phyloP scores from a whole-genome alignment of 2,797 vertebrate species.

The Silurus aristotelis region DNA sequence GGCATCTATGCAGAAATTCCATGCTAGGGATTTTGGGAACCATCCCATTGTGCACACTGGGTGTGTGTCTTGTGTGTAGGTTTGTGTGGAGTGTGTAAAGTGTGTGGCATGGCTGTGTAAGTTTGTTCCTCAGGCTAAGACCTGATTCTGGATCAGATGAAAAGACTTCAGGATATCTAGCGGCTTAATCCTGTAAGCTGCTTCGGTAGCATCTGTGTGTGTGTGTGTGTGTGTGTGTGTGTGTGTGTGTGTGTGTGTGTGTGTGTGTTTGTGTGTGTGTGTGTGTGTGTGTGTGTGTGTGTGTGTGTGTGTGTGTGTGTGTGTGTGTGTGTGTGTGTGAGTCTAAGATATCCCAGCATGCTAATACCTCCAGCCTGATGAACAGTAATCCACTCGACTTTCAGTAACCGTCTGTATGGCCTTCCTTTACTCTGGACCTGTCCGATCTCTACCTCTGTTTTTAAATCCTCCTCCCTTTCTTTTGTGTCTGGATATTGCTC shows the following conservation, averaged over 20 bases:
- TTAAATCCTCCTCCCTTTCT: slow-evolving; percentile 9
- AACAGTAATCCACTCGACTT: slow-evolving; percentile 70
- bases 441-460: slow-evolving; percentile 26
- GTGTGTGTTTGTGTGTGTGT: slow-evolving; percentile 42
- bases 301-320: slow-evolving; percentile 50
- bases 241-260: slow-evolving; percentile 50
- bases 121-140: slow-evolving; percentile 22
- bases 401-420: slow-evolving; percentile 55
- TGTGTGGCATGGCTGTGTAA: slow-evolving; percentile 27
- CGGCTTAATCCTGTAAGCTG: slow-evolving; percentile 69
- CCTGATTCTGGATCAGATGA: slow-evolving; percentile 73
- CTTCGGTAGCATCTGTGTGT: slow-evolving; percentile 50
- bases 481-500: slow-evolving; percentile 1
- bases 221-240: slow-evolving; percentile 47
- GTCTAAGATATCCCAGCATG: slow-evolving; percentile 46
- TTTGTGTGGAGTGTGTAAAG: neutral
- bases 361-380: slow-evolving; percentile 73
- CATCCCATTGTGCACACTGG: no score
- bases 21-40: neutral
- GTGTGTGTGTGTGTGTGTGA: slow-evolving; percentile 42
- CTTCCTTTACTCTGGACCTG: slow-evolving; percentile 43
- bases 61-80: neutral
- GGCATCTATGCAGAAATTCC: neutral
- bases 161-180: slow-evolving; percentile 72
- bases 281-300: slow-evolving; percentile 49